Base-by-base conservation (phyloP, 2,888 invertebrate genomes). In the Ormyrus labotus region DNA sequence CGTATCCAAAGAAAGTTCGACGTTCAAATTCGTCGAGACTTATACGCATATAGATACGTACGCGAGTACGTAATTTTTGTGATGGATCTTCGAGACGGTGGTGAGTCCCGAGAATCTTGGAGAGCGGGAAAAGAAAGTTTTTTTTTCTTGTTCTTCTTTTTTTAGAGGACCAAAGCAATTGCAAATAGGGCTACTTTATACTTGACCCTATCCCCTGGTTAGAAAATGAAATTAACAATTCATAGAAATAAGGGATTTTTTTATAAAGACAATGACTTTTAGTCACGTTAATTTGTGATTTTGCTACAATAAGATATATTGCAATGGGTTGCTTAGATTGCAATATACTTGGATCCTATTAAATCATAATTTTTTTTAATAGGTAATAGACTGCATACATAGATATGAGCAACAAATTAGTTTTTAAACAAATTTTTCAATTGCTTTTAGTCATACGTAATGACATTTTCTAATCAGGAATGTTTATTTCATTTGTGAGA, bases 1-100 rank as follows among this genome's bases (percentile, higher is more conserved):
- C 50, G 47, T 76, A 76, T 72, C 80, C 80, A 80, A 80, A 80
- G 80, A 80, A 80, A 72, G 19, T 19, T 68, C 63, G 80, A 45
- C 79, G 47, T 45, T 34, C 34, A 55, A 10, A 64, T 51, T n/a
- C 65, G 70, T 58, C 60, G 69, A 55, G 60, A 57, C 69, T 63
- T 47, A 69, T 8, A 19, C 61, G n/a, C 51, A 11, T 58, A 11
- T 51, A 53, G 7, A 63, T 48, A 55, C 51, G 64, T 58, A 65
- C 50, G n/a, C 10, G 63, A 11, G 58, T 57, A 58, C 64, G 71
- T 55, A 50, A 19, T 45, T 68, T 68, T 78, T 68, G 57, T 78
- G 68, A 73, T 73, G 71, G 61, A 68, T 70, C 61, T 70, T 65
- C 64, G 58, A 69, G 53, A 55, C 51, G 34, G 45, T 58, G 74